A percentile compares a stretch with the other conserved stretches of the same genome.
phyloP scores from a whole-genome alignment of 2,797 vertebrate genomes.

The Malacoraja senta region DNA sequence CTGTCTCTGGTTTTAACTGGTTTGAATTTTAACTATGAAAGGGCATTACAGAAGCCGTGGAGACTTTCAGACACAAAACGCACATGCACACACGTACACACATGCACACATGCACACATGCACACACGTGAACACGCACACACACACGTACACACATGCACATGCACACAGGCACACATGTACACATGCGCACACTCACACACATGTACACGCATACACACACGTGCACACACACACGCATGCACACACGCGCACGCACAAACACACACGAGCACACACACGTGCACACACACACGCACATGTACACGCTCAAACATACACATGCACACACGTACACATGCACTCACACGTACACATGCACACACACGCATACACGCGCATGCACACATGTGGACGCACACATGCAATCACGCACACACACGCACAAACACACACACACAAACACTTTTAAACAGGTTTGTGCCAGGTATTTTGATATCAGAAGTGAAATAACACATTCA shows the following conservation, averaged over 20 bases:
- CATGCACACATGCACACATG: too few relatives aligned
- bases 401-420: too few relatives aligned
- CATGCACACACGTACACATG: too few relatives aligned
- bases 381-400: too few relatives aligned
- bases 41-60: background rate
- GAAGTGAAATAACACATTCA: background rate
- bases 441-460: background rate
- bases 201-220: background rate
- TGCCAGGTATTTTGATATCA: background rate
- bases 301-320: too few relatives aligned
- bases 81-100: background rate
- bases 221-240: background rate
- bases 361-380: too few relatives aligned
- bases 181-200: background rate
- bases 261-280: too few relatives aligned
- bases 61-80: background rate
- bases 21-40: background rate
- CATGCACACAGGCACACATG: background rate
- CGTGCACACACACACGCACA: too few relatives aligned
- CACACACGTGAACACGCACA: background rate
- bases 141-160: background rate
- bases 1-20: constrained; percentile 21
- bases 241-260: background rate
- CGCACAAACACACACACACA: background rate
- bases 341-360: too few relatives aligned